A percentile compares a stretch with the other conserved stretches of the same genome.
These are phyloP conservation scores for Enteromius viviparus DNA, from an alignment of 2,797 vertebrate species.

Conservation along the genomic window DNA sequence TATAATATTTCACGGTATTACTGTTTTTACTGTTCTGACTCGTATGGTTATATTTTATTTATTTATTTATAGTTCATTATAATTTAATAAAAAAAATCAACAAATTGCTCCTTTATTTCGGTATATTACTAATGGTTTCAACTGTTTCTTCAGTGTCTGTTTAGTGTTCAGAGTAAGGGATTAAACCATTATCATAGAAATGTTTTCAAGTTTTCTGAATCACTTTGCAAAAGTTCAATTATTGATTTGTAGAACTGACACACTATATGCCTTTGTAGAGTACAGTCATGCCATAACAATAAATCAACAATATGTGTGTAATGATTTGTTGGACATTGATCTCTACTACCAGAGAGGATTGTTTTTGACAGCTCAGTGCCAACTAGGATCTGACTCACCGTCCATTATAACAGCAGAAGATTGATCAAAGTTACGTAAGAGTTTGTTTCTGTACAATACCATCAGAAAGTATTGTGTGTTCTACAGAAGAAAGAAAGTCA, in stretches of 20 bases:
- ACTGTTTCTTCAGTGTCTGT: not conserved
- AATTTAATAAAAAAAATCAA: not conserved
- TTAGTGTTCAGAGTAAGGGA: not conserved
- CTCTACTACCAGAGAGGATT: not conserved
- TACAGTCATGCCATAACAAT: slow-evolving; percentile 35
- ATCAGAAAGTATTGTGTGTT: not conserved
- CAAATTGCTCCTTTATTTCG: not conserved
- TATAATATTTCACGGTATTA: too few species aligned
- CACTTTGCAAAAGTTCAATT: slow-evolving; percentile 23
- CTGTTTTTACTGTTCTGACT: too few species aligned
- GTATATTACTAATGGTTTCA: not conserved
- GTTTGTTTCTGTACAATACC: not conserved
- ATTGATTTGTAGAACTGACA: slow-evolving; percentile 25
- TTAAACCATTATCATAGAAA: not conserved
- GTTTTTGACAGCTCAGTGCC: not conserved
- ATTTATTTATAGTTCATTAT: too few species aligned
- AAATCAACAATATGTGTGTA: slow-evolving; percentile 29
- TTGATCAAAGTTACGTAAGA: slow-evolving; percentile 17
- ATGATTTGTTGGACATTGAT: slow-evolving; percentile 42
- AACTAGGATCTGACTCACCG: not conserved
- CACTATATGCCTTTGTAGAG: not conserved
- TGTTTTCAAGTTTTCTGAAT: not conserved
- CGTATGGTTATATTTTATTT: too few species aligned
- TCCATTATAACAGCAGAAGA: slow-evolving; percentile 7
- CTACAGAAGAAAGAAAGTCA: not conserved